Conservation (phyloP, 1,140 invertebrate species). For the Phthorimaea operculella region DNA sequence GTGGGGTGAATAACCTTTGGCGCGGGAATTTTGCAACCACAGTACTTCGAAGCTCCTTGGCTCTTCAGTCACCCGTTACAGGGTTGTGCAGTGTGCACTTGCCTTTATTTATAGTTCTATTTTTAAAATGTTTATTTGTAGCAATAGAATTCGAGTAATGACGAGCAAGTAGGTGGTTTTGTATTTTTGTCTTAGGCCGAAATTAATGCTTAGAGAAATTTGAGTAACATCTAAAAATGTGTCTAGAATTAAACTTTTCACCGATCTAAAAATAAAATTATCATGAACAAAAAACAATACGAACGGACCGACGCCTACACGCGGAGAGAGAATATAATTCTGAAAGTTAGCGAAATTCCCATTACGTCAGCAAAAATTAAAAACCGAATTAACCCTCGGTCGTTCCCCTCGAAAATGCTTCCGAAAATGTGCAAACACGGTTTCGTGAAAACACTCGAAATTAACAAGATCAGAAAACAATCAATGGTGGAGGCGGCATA, state of each 20-base stretch:
- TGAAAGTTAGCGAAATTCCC: too few relatives aligned
- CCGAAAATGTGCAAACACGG: conserved; percentile 15
- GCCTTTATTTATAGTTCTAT: conserved; percentile 7
- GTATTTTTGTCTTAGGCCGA: too few relatives aligned
- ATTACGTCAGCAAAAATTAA: too few relatives aligned
- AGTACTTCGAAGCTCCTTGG: conserved; percentile 23
- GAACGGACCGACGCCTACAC: too few relatives aligned
- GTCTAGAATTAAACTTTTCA: too few relatives aligned
- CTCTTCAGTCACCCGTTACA: conserved; percentile 18
- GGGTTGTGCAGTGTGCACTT: conserved; percentile 20
- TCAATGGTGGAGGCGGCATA: conserved; percentile 28
- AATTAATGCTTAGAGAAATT: too few relatives aligned
- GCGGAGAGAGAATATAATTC: too few relatives aligned
- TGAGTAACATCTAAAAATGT: too few relatives aligned
- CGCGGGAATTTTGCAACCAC: conserved; percentile 49
- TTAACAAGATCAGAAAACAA: conserved; percentile 32
- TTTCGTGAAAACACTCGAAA: conserved; percentile 14
- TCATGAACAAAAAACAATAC: too few relatives aligned
- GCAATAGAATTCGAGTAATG: too few relatives aligned
- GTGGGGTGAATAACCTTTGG: conserved; percentile 38
- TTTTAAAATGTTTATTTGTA: conserved; percentile 15
- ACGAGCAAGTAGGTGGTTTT: too few relatives aligned
- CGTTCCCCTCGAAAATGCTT: neutral
- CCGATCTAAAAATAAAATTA: too few relatives aligned
- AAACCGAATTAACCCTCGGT: neutral